Evolutionary conservation across 2,888 invertebrate species (phyloP).

Genomic region (Myathropa florea): DNA sequence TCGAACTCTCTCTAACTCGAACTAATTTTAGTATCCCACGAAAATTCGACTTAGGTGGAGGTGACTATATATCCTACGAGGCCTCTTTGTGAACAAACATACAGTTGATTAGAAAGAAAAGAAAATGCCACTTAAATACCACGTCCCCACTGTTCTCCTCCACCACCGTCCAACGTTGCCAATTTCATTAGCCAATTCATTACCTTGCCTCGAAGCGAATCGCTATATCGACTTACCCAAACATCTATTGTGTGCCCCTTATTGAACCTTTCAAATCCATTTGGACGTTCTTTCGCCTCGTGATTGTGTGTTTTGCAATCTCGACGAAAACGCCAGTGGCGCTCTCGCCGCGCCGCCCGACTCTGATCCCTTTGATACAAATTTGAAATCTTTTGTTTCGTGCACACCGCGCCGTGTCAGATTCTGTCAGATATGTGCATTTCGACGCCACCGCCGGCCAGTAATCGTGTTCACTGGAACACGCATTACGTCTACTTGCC

Average conservation of each 20-base stretch:
- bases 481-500: not conserved
- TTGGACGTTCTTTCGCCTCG: conserved; percentile 24
- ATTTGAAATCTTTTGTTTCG: conserved; percentile 16
- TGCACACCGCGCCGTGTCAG: conserved; percentile 27
- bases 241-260: conserved; percentile 25
- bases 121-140: too few relatives aligned
- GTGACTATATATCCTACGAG: too few relatives aligned
- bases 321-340: conserved; percentile 26
- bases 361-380: conserved; percentile 34
- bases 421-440: conserved; percentile 34
- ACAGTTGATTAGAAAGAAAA: too few relatives aligned
- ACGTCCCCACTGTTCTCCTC: not conserved
- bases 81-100: too few relatives aligned
- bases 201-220: not conserved
- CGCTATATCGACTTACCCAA: not conserved
- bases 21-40: too few relatives aligned
- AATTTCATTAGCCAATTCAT: not conserved
- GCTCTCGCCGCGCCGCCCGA: not conserved
- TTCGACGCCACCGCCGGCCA: not conserved
- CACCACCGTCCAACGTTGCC: not conserved
- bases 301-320: conserved; percentile 36
- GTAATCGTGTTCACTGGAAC: conserved; percentile 41
- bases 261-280: conserved; percentile 43
- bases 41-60: too few relatives aligned
- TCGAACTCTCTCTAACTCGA: too few relatives aligned